Evolutionary conservation across 1,140 invertebrate species (phyloP).

Genomic region (Metopolophium dirhodum): DNA sequence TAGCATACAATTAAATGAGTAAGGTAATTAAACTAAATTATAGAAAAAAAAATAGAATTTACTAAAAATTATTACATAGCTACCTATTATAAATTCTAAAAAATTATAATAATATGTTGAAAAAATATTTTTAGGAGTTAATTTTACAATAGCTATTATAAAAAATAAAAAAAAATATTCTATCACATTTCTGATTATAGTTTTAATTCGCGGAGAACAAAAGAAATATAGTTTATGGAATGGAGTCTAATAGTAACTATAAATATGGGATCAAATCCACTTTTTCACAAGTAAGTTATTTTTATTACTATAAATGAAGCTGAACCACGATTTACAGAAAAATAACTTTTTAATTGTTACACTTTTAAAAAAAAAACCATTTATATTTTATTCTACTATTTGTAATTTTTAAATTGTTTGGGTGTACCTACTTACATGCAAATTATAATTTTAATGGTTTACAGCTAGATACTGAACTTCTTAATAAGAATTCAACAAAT

Average conservation of each 20-base stretch:
- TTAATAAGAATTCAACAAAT: not conserved
- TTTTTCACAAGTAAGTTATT: conserved; percentile 50
- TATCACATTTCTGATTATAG: not conserved
- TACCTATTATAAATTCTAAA: too few species aligned
- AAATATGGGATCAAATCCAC: conserved; percentile 47
- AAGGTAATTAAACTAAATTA: not conserved
- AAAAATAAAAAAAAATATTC: not conserved
- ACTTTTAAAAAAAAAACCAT: not conserved
- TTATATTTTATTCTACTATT: not conserved
- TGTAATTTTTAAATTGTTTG: not conserved
- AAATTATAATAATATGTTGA: too few species aligned
- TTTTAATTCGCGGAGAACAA: not conserved
- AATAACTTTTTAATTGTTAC: not conserved
- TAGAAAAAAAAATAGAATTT: not conserved
- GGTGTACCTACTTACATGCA: not conserved
- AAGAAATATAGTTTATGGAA: not conserved
- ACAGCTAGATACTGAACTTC: not conserved
- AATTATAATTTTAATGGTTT: not conserved
- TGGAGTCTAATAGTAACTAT: conserved; percentile 25
- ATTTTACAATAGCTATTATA: not conserved
- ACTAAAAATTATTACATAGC: not conserved
- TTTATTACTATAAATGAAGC: not conserved
- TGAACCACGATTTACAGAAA: not conserved
- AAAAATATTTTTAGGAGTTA: not conserved
- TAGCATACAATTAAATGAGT: not conserved